Base-by-base conservation (phyloP, 30 jellyfish, hydroid and myxozoan genomes). In the Calvadosia cruxmelitensis region DNA sequence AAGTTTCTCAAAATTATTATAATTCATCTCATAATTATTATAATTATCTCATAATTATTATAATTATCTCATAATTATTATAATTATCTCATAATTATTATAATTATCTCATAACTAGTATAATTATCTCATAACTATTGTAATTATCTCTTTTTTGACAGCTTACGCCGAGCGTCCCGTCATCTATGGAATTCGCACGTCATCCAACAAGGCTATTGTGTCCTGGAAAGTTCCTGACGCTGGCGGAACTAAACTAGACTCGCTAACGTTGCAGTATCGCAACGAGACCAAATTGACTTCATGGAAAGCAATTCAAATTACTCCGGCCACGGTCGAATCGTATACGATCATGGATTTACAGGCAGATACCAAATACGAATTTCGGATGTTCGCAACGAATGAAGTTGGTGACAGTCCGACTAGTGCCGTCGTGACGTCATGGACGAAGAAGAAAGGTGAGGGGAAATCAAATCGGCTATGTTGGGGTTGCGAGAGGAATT, bases 361-460 rank as follows among this genome's bases (percentile, higher is more conserved):
- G 50, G 76, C 83, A 29, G 67, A 63, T 49, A 71, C 89, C 65
- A 24, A 25, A 15, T 80, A 80, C 61, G 48, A 34, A 15, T 75
- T 76, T 62, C 50, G 89, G 64, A 27, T 80, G 76, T 53, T 49
- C 28, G 94, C 94, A 0, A 71, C 82, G 34, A 80, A 87, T 68
- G 78, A 34, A 20, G 92, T 75, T 26, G 97, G 94, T 23, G 50
- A 61, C 28, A 71, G 97, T 72, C 72, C 49, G 33, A 64, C 29
- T 33, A 62, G 82, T 34, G 33, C 31, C 1, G n/a, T 48, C 7
- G 31, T 64, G 20, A 74, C 27, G 29, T 72, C 72, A n/a, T 0
- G 28, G 20, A 65, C 85, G 27, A 32, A 16, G n/a, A 24, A 16
- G 2, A 3, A 10, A 28, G 78, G 64, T 42, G 20, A 5, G 57